phyloP scores from a whole-genome alignment of 2,888 invertebrate species.

The Amphimallon solstitiale region DNA sequence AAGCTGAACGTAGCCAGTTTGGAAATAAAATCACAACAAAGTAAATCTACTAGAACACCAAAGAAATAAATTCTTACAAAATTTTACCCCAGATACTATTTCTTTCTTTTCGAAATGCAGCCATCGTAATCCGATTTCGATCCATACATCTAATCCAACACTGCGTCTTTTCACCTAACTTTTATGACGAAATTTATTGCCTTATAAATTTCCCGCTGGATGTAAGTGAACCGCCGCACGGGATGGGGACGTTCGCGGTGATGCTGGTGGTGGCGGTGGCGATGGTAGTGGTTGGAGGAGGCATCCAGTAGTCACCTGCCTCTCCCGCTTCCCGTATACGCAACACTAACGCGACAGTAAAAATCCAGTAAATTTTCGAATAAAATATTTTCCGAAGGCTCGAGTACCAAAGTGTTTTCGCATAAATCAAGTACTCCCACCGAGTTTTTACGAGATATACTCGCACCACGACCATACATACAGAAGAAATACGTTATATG shows the following conservation, averaged over 20 bases:
- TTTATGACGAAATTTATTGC: slow-evolving; percentile 32
- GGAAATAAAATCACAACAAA: too few relatives aligned
- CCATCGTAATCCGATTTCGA: slow-evolving; percentile 22
- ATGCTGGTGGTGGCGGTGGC: neutral
- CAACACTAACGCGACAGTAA: slow-evolving; percentile 31
- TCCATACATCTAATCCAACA: slow-evolving; percentile 27
- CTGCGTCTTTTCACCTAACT: slow-evolving; percentile 28
- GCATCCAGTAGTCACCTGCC: slow-evolving; percentile 10
- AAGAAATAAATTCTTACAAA: slow-evolving; percentile 23
- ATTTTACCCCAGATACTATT: slow-evolving; percentile 1
- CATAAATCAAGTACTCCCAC: slow-evolving; percentile 20
- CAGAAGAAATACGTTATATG: too few relatives aligned
- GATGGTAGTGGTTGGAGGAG: neutral
- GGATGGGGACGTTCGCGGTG: neutral
- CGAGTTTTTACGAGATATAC: neutral
- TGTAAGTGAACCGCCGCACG: slow-evolving; percentile 28
- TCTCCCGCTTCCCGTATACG: neutral
- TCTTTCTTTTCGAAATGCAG: neutral
- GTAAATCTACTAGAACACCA: neutral
- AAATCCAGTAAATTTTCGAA: slow-evolving; percentile 30
- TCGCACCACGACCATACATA: neutral
- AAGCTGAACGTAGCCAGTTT: neutral
- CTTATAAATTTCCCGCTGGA: slow-evolving; percentile 21
- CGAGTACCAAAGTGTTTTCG: slow-evolving; percentile 16
- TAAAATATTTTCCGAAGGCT: slow-evolving; percentile 25